phyloP scores from a whole-genome alignment of 2,113 vertebrate genomes.

The Nerophis lumbriciformis region DNA sequence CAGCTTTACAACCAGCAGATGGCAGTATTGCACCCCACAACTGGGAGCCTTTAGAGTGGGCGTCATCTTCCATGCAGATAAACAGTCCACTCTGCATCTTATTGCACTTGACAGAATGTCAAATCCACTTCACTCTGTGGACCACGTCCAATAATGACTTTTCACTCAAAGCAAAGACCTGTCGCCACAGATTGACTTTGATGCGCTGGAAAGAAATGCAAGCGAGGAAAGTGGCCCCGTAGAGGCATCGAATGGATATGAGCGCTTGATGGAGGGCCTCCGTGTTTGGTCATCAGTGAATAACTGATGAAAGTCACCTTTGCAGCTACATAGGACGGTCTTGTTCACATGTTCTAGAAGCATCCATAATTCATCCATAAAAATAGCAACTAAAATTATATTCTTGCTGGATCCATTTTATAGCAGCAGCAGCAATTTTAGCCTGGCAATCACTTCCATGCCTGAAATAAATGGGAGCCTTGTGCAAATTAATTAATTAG shows the following conservation, averaged over 20 bases:
- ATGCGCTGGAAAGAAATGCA: slow-evolving; percentile 1
- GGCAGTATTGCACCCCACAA: slow-evolving; percentile 56
- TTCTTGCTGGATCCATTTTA: slow-evolving; percentile 23
- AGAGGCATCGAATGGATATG: slow-evolving; percentile 2
- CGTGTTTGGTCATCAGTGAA: slow-evolving; percentile 17
- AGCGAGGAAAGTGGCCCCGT: not conserved
- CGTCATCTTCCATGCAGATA: not conserved
- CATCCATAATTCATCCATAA: not conserved
- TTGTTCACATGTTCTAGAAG: not conserved
- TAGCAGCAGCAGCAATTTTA: slow-evolving; percentile 35
- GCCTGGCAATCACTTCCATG: slow-evolving; percentile 37
- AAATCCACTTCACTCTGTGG: not conserved
- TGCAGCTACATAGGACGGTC: not conserved
- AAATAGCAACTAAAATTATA: not conserved
- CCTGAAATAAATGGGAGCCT: slow-evolving; percentile 40
- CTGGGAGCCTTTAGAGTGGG: not conserved
- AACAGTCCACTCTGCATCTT: not conserved
- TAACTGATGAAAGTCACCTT: slow-evolving; percentile 20
- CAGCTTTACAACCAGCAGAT: slow-evolving; percentile 52
- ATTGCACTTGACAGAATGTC: not conserved
- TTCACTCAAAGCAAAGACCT: not conserved
- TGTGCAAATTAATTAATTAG: slow-evolving; percentile 53
- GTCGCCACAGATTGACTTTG: not conserved
- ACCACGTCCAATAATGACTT: not conserved
- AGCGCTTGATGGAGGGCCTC: slow-evolving; percentile 12